A percentile compares a stretch with the other conserved stretches of the same genome.
Evolutionary conservation across 2,113 vertebrate species (phyloP).

Genomic region (Amphilophus citrinellus): DNA sequence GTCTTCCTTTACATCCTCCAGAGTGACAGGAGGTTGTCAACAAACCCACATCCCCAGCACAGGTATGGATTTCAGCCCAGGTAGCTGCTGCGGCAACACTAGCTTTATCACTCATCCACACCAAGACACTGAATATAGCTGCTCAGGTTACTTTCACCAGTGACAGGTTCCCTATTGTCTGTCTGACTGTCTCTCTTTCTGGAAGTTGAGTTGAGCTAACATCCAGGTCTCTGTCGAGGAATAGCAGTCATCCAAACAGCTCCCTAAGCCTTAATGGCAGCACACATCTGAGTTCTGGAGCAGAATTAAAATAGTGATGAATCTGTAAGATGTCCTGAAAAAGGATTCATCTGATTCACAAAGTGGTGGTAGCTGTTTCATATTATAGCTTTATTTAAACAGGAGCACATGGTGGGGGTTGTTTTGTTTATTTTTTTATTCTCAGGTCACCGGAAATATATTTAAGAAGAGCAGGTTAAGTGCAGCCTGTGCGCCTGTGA

Average conservation of each 20-base stretch:
- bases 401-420: neutral
- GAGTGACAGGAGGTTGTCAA: constrained; percentile 52
- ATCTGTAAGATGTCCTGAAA: neutral
- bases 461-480: neutral
- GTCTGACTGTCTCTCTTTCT: constrained; percentile 40
- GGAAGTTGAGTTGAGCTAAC: constrained; percentile 45
- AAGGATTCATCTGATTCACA: neutral
- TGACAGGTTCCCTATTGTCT: constrained; percentile 56
- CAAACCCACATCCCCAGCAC: constrained; percentile 25
- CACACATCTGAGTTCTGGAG: neutral
- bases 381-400: neutral
- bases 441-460: neutral
- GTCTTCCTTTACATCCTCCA: constrained; percentile 45
- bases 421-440: neutral
- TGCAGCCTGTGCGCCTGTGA: neutral
- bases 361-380: neutral
- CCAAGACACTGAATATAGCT: constrained; percentile 76
- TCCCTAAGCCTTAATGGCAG: neutral
- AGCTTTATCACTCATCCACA: constrained; percentile 63
- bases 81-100: constrained; percentile 54
- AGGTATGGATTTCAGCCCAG: constrained; percentile 72
- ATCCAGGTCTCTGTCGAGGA: constrained; percentile 34
- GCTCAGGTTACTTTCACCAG: constrained; percentile 76
- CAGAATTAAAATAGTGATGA: neutral
- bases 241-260: neutral